Evolutionary conservation across 1,140 invertebrate genomes (phyloP).

Genomic region (Drosophila malerkotliana): DNA sequence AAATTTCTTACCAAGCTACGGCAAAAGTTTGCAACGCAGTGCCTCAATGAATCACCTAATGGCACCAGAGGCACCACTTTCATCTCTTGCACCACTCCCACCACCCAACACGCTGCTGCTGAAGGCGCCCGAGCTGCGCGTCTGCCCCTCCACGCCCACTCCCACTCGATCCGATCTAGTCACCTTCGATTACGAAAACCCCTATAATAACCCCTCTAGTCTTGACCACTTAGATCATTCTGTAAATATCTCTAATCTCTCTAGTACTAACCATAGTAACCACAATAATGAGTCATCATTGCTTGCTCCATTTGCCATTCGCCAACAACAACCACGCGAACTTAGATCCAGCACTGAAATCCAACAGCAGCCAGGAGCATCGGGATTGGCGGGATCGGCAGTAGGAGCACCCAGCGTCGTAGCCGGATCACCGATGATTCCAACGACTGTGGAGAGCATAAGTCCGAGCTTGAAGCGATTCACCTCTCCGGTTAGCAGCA

Average conservation of each 20-base stretch:
- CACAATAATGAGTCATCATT: conserved; percentile 80
- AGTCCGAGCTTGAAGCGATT: conserved; percentile 59
- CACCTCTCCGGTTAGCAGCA: conserved; percentile 59
- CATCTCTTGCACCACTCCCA: conserved; percentile 6
- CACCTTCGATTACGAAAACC: conserved; percentile 26
- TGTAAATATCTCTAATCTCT: conserved; percentile 74
- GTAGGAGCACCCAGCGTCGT: neutral
- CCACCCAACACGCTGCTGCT: conserved; percentile 35
- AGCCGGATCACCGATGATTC: conserved; percentile 37
- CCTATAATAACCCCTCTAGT: conserved; percentile 15
- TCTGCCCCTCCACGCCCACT: conserved; percentile 78
- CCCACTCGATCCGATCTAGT: conserved; percentile 69
- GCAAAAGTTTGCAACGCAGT: conserved; percentile 29
- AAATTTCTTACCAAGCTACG: conserved; percentile 61
- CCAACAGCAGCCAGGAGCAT: conserved; percentile 47
- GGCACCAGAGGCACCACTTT: conserved; percentile 2
- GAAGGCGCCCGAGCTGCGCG: conserved; percentile 61
- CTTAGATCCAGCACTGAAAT: conserved; percentile 65
- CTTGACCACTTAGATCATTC: conserved; percentile 59
- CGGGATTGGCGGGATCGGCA: conserved; percentile 1
- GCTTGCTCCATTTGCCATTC: conserved; percentile 80
- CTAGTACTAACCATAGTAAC: conserved; percentile 80
- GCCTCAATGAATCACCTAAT: conserved; percentile 35
- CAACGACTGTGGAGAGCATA: conserved; percentile 49
- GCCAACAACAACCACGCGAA: conserved; percentile 53